Evolutionary conservation across 2,113 vertebrate species (phyloP), one percentile per base, ranked within the genome.

Genomic region (Poeciliopsis retropinna): DNA sequence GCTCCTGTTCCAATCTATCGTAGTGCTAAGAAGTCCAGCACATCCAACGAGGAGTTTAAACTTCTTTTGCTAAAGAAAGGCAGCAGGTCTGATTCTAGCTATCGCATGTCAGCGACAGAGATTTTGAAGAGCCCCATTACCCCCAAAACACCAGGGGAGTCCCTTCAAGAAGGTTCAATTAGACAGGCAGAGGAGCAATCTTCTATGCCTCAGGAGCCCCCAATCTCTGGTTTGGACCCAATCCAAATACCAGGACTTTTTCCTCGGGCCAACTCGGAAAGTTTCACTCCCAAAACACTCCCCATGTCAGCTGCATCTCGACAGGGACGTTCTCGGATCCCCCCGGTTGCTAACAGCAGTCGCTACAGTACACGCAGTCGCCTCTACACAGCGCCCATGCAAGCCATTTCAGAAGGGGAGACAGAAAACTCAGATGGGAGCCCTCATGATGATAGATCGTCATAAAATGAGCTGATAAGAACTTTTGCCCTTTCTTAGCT

Each of bases 351-450:
- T 84, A 98, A 96, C 94, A 99, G 98, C 93, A 99, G 98, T 85
- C 96, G 97, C 85, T 99, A 99, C 91, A 98, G 98, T 17, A 96
- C 96, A 76, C 97, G 98, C 64, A 98, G 97, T 89, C 91, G 98
- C 87, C 95, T 99, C 61, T 99, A 99, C 91, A 99, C 96, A 34
- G 95, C 97, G 0, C 98, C 98, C 7, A 99, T 99, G 98, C 98
- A 99, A 95, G 98, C 96, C 83, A 99, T 99, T 93, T 99, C 98
- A 0, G 98, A 99, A 91, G 98, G 98, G 0, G 98, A 99, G 91
- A 98, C 97, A 0, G 98, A 99, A 82, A 99, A 99, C 89, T 99
- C 98, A 0, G 98, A 99, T 0, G 98, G 97, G 68, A 99, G 98
- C 87, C 97, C 97, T 25, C 98, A 99, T 0, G 97, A 99, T 0